Conservation (phyloP, 1,140 invertebrate species). For the Coenobita brevimanus region DNA sequence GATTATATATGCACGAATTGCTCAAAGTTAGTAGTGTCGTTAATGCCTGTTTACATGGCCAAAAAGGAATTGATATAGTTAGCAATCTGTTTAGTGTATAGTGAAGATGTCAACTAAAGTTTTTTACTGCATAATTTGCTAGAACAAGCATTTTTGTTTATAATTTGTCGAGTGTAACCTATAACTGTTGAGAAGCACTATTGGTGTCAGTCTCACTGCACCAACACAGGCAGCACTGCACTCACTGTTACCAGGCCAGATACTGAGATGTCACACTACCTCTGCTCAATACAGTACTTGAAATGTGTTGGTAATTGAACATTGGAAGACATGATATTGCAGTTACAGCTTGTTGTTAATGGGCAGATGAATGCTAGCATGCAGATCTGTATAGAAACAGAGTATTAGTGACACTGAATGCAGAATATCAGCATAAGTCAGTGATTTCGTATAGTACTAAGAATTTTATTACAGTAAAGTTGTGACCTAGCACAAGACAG, state of each 20-base stretch:
- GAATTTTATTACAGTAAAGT: too few species aligned
- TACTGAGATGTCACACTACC: too few species aligned
- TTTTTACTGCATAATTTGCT: slow-evolving; percentile 56
- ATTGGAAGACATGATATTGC: too few species aligned
- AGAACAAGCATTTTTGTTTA: slow-evolving; percentile 63
- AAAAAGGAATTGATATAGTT: slow-evolving; percentile 63
- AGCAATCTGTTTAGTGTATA: slow-evolving; percentile 63
- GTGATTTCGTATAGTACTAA: too few species aligned
- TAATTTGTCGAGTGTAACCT: slow-evolving; percentile 37
- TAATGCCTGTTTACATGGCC: slow-evolving; percentile 65
- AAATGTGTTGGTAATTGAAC: too few species aligned
- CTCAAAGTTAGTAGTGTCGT: slow-evolving; percentile 63
- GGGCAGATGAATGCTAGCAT: too few species aligned
- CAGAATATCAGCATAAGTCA: too few species aligned
- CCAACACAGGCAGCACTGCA: slow-evolving; percentile 61
- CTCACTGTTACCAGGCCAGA: slow-evolving; percentile 60
- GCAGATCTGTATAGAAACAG: too few species aligned
- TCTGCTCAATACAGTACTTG: too few species aligned
- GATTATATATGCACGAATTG: slow-evolving; percentile 59
- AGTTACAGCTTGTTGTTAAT: too few species aligned
- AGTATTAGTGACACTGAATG: too few species aligned
- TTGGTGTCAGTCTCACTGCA: slow-evolving; percentile 52
- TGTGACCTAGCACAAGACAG: too few species aligned
- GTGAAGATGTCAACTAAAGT: slow-evolving; percentile 24
- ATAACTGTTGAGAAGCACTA: slow-evolving; percentile 42